Conservation (phyloP, 1,140 invertebrate species). For the Ceratitis capitata region DNA sequence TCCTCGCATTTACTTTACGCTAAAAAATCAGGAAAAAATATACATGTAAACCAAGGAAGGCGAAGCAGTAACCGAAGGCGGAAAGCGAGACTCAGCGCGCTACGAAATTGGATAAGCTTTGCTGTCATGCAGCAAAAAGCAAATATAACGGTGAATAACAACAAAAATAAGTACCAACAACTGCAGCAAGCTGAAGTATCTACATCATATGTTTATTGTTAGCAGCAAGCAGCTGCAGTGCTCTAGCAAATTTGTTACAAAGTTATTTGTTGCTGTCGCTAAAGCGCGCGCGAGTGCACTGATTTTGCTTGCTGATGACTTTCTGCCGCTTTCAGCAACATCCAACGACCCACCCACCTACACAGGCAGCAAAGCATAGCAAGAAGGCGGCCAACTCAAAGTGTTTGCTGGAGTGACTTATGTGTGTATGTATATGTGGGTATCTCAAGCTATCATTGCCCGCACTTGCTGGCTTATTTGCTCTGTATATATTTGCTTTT, state of each 20-base stretch:
- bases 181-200: not conserved
- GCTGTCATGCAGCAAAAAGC: not conserved
- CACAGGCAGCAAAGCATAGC: no score
- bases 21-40: not conserved
- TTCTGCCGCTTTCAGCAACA: not conserved
- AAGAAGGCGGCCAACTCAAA: no score
- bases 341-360: no score
- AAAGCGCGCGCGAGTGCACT: not conserved
- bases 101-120: not conserved
- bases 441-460: not conserved
- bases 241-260: not conserved
- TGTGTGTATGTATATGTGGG: no score
- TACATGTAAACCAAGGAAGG: no score
- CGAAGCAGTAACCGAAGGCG: no score
- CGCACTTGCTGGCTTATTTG: not conserved
- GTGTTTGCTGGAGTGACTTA: no score
- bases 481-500: not conserved
- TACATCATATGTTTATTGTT: not conserved
- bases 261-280: not conserved
- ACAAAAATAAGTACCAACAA: not conserved
- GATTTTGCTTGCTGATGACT: constrained; percentile 16
- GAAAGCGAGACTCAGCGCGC: not conserved
- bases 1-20: not conserved
- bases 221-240: not conserved
- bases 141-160: not conserved